Percentiles rank a stretch among this genome's conserved stretches.
Evolutionary conservation across 2,888 invertebrate species (phyloP).

Genomic region (Nemotelus nigrinus): DNA sequence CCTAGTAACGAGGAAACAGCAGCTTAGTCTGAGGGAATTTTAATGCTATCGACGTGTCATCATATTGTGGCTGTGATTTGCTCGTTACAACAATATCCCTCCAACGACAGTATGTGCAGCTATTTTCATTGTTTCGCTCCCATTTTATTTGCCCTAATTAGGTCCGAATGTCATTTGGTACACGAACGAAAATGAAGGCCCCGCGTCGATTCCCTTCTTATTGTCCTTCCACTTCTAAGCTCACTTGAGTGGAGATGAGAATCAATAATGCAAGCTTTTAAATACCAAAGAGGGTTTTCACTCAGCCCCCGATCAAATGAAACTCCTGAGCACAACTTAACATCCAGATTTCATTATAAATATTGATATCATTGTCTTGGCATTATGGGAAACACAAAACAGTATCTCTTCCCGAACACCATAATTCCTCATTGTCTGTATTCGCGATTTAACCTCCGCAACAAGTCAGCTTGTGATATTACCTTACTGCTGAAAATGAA

Average conservation of each 20-base stretch:
- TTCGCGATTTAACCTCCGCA: neutral
- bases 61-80: conserved; percentile 27
- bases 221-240: neutral
- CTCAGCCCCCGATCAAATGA: neutral
- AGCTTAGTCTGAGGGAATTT: conserved; percentile 46
- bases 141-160: conserved; percentile 26
- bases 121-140: conserved; percentile 12
- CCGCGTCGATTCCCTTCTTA: neutral
- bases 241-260: neutral
- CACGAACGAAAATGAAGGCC: conserved; percentile 9
- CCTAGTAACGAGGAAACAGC: neutral
- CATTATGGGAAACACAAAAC: conserved; percentile 10
- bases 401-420: conserved; percentile 18
- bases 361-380: conserved; percentile 39
- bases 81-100: conserved; percentile 9
- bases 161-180: neutral
- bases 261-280: conserved; percentile 31
- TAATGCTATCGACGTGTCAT: conserved; percentile 48
- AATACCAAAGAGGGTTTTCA: conserved; percentile 34
- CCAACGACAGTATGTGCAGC: neutral
- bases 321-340: conserved; percentile 10
- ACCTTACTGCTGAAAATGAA: neutral
- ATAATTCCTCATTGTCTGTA: conserved; percentile 26
- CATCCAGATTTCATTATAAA: conserved; percentile 36
- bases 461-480: neutral